Evolutionary conservation across 2,888 invertebrate genomes (phyloP).

Genomic region (Antitype chi): DNA sequence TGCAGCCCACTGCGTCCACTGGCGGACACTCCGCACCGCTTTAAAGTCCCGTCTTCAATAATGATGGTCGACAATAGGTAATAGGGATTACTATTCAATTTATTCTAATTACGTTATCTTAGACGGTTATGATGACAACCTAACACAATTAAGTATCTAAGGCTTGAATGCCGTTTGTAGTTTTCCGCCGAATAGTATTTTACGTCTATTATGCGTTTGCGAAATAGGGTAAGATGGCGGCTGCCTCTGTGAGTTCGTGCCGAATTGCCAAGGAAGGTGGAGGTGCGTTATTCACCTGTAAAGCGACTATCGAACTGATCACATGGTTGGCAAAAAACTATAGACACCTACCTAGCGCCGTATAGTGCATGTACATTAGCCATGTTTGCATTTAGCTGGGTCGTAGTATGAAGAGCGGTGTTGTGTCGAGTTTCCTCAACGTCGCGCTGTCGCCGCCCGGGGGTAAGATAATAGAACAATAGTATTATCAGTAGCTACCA

Average conservation of each 20-base stretch:
- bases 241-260: neutral
- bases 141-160: conserved; percentile 67
- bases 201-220: conserved; percentile 3
- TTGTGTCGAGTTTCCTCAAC: neutral
- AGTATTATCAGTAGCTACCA: neutral
- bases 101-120: neutral
- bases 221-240: neutral
- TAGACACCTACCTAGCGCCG: neutral
- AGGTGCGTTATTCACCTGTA: neutral
- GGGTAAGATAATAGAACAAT: conserved; percentile 4
- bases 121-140: conserved; percentile 15
- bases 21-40: neutral
- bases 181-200: conserved; percentile 41
- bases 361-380: neutral
- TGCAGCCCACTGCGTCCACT: neutral
- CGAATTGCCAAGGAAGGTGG: neutral
- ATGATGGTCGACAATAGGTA: neutral
- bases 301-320: neutral
- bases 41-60: neutral
- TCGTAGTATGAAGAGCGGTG: conserved; percentile 2
- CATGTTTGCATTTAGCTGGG: neutral
- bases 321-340: neutral
- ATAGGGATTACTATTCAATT: neutral
- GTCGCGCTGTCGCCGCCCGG: neutral
- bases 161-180: conserved; percentile 64